Conservation (phyloP, 2,113 vertebrate genomes). For the Macaca nemestrina region DNA sequence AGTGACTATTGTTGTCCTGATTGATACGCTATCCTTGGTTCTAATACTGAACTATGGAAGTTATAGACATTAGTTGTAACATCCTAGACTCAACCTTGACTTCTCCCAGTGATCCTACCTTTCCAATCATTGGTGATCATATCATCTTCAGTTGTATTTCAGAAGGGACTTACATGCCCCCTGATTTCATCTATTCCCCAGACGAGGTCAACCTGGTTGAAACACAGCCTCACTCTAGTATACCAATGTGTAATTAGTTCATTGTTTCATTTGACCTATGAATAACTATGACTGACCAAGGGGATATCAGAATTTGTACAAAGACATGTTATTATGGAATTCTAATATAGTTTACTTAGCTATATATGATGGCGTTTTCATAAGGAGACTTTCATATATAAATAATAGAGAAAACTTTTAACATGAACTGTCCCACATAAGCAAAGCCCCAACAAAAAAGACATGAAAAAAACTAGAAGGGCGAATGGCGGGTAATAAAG, state of each 20-base stretch:
- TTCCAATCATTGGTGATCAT: neutral
- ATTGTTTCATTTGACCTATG: neutral
- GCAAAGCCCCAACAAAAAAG: neutral
- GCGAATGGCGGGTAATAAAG: neutral
- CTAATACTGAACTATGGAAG: neutral
- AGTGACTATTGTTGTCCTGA: neutral
- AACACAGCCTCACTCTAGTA: neutral
- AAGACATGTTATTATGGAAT: neutral
- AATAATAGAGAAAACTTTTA: neutral
- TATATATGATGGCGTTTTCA: neutral
- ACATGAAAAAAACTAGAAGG: neutral
- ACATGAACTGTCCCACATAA: neutral
- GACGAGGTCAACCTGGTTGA: neutral
- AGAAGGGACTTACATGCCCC: neutral
- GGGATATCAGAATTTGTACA: neutral
- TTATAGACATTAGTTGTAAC: neutral
- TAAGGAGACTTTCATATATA: neutral
- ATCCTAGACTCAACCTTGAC: neutral
- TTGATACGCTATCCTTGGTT: neutral
- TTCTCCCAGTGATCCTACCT: neutral
- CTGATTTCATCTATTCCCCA: neutral
- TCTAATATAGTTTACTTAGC: neutral
- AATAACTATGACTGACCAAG: neutral
- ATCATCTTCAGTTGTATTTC: neutral
- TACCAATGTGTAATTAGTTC: neutral